Evolutionary conservation across 2,888 invertebrate species (phyloP).

Genomic region (Tanypteryx hageni): DNA sequence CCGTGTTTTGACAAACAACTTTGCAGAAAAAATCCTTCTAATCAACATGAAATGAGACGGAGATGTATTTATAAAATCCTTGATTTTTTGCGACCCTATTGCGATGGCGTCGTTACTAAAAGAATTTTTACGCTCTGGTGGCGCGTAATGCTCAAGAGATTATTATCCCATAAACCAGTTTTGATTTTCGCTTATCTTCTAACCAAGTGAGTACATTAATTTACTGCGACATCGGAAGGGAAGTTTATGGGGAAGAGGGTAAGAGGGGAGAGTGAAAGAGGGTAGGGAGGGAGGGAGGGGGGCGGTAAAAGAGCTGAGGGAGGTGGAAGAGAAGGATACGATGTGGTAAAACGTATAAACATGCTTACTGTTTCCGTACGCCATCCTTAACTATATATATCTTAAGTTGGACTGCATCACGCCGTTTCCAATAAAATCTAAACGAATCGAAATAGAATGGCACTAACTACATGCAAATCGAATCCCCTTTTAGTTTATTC

Average conservation of each 20-base stretch:
- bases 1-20: too few relatives aligned
- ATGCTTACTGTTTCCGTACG: neutral
- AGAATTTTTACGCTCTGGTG: neutral
- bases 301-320: neutral
- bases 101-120: neutral
- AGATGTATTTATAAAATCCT: neutral
- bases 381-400: neutral
- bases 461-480: too few relatives aligned
- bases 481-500: too few relatives aligned
- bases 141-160: neutral
- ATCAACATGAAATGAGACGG: too few relatives aligned
- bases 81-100: neutral
- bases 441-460: too few relatives aligned
- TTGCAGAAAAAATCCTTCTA: too few relatives aligned
- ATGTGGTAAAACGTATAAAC: neutral
- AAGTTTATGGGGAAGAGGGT: neutral
- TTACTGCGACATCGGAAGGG: neutral
- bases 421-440: too few relatives aligned
- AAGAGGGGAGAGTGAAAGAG: neutral
- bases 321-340: neutral
- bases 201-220: neutral
- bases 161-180: conserved; percentile 24
- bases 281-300: neutral
- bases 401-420: neutral
- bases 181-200: neutral